These are phyloP conservation scores for Zaprionus taronus DNA, from an alignment of 1,140 invertebrate genomes.

Conservation along the genomic window DNA sequence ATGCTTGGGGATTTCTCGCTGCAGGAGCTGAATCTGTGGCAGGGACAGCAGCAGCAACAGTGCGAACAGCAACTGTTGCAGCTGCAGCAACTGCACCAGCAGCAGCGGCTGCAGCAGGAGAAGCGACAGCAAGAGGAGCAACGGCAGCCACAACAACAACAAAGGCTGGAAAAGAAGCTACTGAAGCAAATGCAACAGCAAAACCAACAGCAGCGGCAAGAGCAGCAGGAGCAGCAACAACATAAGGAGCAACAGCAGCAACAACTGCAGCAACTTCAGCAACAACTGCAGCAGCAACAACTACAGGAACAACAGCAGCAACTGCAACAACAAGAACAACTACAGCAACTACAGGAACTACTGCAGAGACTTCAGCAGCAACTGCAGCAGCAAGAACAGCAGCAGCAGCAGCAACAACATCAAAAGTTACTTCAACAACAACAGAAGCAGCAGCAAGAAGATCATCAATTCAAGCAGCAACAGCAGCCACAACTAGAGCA, in stretches of 20 bases:
- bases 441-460: neutral
- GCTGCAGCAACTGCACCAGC: slow-evolving; percentile 9
- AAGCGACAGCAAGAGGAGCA: neutral
- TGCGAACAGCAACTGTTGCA: slow-evolving; percentile 7
- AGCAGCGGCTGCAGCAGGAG: slow-evolving; percentile 10
- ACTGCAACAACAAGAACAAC: neutral
- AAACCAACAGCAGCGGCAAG: neutral
- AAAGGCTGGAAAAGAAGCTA: neutral
- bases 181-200: neutral
- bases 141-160: neutral
- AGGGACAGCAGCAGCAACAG: slow-evolving; percentile 17
- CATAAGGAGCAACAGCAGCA: neutral
- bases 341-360: neutral
- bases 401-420: neutral
- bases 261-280: slow-evolving; percentile 29
- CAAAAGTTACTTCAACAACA: neutral
- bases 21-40: slow-evolving; percentile 8
- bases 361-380: neutral
- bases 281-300: neutral
- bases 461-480: neutral
- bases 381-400: neutral
- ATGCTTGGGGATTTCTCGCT: neutral
- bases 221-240: neutral
- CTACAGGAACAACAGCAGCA: neutral
- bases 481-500: neutral